phyloP scores from a whole-genome alignment of 2,797 vertebrate species.

The Channa striata region DNA sequence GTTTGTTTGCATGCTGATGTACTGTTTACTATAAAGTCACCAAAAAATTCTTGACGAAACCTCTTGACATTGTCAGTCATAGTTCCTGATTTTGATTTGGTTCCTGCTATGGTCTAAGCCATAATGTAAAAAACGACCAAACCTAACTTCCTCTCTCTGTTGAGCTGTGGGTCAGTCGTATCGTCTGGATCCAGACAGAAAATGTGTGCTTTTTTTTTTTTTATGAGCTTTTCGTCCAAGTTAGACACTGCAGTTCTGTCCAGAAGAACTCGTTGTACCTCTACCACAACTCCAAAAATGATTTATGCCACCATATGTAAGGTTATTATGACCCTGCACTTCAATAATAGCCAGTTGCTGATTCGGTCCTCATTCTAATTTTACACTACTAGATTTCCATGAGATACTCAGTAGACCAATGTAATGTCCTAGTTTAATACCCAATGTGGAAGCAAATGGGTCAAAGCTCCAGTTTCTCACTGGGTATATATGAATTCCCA shows the following conservation, averaged over 20 bases:
- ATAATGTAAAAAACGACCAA: background rate
- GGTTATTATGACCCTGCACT: conserved; percentile 26
- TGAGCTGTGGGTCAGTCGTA: conserved; percentile 13
- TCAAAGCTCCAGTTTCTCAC: conserved; percentile 42
- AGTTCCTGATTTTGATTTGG: background rate
- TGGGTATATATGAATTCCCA: conserved; percentile 27
- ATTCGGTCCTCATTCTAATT: conserved; percentile 53
- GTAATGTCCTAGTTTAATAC: conserved; percentile 57
- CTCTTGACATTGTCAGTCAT: background rate
- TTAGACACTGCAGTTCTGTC: conserved; percentile 30
- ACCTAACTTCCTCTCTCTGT: background rate
- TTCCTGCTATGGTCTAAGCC: background rate
- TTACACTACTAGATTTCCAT: conserved; percentile 45
- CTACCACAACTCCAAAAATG: conserved; percentile 25
- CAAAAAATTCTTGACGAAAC: too few species aligned
- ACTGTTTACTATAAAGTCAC: background rate
- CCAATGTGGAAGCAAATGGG: conserved; percentile 49
- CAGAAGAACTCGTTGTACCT: conserved; percentile 11
- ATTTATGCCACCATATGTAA: conserved; percentile 35
- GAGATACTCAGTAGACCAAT: conserved; percentile 39
- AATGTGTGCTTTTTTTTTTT: conserved; percentile 7
- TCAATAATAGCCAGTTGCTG: conserved; percentile 24
- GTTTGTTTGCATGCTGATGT: background rate
- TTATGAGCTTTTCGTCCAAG: conserved; percentile 21
- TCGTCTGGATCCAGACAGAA: conserved; percentile 3